A percentile compares a stretch with the other conserved stretches of the same genome.
These are phyloP conservation scores for Montipora sp. DNA, from an alignment of 64 coral and sea anemone species.

Conservation along the genomic window DNA sequence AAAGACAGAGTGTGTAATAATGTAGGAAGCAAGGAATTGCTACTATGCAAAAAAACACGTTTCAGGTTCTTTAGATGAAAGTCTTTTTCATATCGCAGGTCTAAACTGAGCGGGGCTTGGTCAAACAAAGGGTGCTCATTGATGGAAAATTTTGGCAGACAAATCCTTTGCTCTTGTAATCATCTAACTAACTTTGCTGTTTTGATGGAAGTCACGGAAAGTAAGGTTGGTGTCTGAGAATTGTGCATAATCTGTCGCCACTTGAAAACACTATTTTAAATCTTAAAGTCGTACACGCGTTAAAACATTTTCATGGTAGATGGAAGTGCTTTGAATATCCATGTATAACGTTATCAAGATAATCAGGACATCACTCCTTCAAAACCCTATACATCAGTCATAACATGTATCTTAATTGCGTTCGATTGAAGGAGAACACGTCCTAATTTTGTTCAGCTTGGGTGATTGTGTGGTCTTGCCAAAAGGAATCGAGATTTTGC, in stretches of 20 bases:
- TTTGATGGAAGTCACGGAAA: conserved; percentile 9
- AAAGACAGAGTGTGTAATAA: too few species aligned
- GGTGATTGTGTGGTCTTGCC: too few species aligned
- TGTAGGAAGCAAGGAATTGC: too few species aligned
- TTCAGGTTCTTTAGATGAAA: not conserved
- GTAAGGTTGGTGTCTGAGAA: not conserved
- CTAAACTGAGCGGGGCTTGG: conserved; percentile 5
- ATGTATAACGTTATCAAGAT: not conserved
- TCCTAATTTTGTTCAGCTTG: too few species aligned
- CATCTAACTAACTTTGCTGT: conserved; percentile 51
- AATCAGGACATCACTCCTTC: not conserved
- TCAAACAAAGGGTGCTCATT: not conserved
- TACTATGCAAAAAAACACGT: not conserved
- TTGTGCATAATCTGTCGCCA: too few species aligned
- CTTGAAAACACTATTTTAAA: too few species aligned
- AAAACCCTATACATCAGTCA: not conserved
- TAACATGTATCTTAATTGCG: too few species aligned
- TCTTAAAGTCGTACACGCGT: too few species aligned
- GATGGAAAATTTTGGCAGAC: not conserved
- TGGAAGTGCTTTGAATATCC: too few species aligned
- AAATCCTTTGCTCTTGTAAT: conserved; percentile 6
- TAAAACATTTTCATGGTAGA: too few species aligned
- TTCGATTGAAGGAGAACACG: too few species aligned
- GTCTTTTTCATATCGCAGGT: not conserved
- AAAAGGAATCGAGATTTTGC: too few species aligned